Evolutionary conservation across 2,113 vertebrate species (phyloP).

Genomic region (Pachypanchax playfairii): DNA sequence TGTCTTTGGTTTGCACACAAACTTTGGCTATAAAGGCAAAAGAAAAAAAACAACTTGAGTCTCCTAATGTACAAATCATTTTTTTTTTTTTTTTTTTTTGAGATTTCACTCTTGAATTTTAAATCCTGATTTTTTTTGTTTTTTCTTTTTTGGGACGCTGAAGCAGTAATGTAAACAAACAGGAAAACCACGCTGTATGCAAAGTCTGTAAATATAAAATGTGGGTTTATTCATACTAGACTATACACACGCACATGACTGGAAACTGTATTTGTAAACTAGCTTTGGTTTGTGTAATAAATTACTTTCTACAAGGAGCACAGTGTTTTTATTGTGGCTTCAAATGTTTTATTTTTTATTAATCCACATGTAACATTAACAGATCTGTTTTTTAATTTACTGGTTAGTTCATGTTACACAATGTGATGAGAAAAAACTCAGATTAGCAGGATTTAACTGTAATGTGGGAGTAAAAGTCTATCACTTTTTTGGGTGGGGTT

Average conservation of each 20-base stretch:
- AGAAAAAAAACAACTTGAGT: constrained; percentile 40
- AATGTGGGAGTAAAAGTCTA: no score
- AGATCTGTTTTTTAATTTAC: neutral
- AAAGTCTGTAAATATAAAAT: constrained; percentile 80
- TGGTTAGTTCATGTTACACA: neutral
- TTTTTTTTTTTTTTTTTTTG: constrained; percentile 65
- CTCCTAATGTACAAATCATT: constrained; percentile 70
- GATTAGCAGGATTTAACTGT: no score
- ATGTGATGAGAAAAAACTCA: no score
- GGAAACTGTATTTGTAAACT: constrained; percentile 83
- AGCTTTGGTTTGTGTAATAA: constrained; percentile 86
- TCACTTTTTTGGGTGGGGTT: no score
- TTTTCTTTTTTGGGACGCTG: constrained; percentile 55
- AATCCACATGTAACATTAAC: neutral
- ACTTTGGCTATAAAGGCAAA: constrained; percentile 57
- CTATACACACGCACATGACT: constrained; percentile 78
- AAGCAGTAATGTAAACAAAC: constrained; percentile 62
- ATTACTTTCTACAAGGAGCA: constrained; percentile 83
- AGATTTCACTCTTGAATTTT: constrained; percentile 68
- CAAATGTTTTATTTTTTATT: constrained; percentile 4
- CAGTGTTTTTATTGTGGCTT: constrained; percentile 24
- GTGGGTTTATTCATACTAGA: constrained; percentile 74
- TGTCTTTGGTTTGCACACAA: constrained; percentile 57
- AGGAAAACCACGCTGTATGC: constrained; percentile 76
- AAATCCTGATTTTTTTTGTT: constrained; percentile 38